phyloP scores from a whole-genome alignment of 2,888 invertebrate genomes.

The Timandra comae region DNA sequence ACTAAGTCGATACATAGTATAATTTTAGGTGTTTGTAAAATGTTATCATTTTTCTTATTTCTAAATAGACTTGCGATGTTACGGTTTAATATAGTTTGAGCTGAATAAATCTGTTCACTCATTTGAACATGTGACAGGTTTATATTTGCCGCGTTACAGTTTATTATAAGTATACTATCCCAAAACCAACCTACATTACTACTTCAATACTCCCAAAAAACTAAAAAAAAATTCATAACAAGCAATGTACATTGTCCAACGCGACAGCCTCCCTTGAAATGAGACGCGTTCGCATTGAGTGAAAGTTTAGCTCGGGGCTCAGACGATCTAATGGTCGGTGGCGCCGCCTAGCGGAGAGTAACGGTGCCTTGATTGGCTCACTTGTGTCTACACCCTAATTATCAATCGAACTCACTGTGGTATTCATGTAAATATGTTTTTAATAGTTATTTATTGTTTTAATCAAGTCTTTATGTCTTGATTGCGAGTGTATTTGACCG shows the following conservation, averaged over 20 bases:
- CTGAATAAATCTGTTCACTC: too few relatives aligned
- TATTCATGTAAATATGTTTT: not conserved
- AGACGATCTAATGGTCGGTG: slow-evolving; percentile 52
- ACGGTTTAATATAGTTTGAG: too few relatives aligned
- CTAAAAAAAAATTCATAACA: too few relatives aligned
- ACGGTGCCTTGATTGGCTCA: slow-evolving; percentile 63
- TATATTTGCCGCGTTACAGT: too few relatives aligned
- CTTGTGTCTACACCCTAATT: slow-evolving; percentile 60
- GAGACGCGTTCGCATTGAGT: slow-evolving; percentile 1
- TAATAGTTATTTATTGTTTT: not conserved
- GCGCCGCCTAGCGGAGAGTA: slow-evolving; percentile 55
- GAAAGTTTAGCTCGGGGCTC: slow-evolving; percentile 32
- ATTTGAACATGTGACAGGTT: too few relatives aligned
- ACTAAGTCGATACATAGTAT: too few relatives aligned
- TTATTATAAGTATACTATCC: too few relatives aligned
- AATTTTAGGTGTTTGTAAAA: too few relatives aligned
- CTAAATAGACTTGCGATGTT: too few relatives aligned
- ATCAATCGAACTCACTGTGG: slow-evolving; percentile 8
- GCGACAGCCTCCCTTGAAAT: slow-evolving; percentile 3
- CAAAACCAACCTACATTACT: too few relatives aligned
- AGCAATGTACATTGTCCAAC: slow-evolving; percentile 26
- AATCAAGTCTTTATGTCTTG: slow-evolving; percentile 2
- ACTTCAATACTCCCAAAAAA: too few relatives aligned
- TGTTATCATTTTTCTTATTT: too few relatives aligned
- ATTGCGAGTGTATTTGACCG: not conserved